These are phyloP conservation scores for Volucella inanis DNA, from an alignment of 2,888 invertebrate species.

Conservation along the genomic window DNA sequence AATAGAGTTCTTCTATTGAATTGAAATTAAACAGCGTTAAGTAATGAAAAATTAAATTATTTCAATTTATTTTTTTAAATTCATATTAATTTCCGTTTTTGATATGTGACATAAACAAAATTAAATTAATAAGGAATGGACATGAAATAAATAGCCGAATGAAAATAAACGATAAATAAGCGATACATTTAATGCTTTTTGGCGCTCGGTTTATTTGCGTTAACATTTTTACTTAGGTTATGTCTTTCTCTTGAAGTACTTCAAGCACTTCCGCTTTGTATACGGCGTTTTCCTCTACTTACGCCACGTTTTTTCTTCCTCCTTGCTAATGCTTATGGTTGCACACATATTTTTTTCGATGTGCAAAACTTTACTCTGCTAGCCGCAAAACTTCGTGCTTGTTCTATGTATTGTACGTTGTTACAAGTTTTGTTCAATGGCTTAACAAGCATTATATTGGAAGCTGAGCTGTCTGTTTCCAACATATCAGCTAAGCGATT, in stretches of 20 bases:
- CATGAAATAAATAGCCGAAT: neutral
- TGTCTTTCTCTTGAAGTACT: neutral
- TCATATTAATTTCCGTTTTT: too few relatives aligned
- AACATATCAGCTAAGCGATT: too few relatives aligned
- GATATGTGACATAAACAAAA: too few relatives aligned
- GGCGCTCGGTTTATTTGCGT: neutral
- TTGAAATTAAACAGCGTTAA: too few relatives aligned
- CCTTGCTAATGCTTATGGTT: neutral
- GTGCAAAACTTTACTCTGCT: too few relatives aligned
- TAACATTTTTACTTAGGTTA: neutral
- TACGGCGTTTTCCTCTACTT: neutral
- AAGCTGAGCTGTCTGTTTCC: neutral
- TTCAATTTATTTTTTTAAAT: too few relatives aligned
- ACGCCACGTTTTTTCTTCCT: neutral
- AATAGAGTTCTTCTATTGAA: too few relatives aligned
- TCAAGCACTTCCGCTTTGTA: neutral
- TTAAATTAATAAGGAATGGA: neutral
- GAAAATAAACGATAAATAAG: neutral
- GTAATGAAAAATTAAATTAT: too few relatives aligned
- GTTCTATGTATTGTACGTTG: too few relatives aligned
- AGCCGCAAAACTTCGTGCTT: too few relatives aligned
- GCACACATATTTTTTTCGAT: too few relatives aligned
- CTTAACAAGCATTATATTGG: conserved; percentile 8
- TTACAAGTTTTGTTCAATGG: neutral
- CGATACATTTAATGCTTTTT: conserved; percentile 3